These are phyloP conservation scores for Ashinkailepas kermadecensis DNA, from an alignment of 2,888 invertebrate species.

Conservation along the genomic window DNA sequence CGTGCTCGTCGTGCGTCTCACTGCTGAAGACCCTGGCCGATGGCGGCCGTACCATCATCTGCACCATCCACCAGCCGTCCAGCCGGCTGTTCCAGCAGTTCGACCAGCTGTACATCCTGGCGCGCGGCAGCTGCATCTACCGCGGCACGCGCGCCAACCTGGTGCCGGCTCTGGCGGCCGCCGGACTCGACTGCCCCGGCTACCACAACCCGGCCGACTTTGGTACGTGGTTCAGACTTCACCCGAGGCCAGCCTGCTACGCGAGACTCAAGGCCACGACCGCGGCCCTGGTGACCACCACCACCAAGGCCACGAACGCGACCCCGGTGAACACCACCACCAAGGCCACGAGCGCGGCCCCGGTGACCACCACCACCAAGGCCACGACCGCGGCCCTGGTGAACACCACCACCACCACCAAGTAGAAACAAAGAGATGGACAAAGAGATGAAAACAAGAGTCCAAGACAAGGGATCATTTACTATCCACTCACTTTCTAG, in stretches of 20 bases:
- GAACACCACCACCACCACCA: no score
- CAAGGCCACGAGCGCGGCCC: no score
- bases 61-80: slow-evolving; percentile 87
- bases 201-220: slow-evolving; percentile 97
- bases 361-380: no score
- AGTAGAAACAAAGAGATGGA: no score
- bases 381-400: no score
- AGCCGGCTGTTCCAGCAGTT: slow-evolving; percentile 78
- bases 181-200: slow-evolving; percentile 79
- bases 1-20: slow-evolving; percentile 88
- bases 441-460: no score
- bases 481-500: no score
- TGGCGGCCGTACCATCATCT: slow-evolving; percentile 77
- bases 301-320: no score
- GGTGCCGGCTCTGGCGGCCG: slow-evolving; percentile 72
- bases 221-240: slow-evolving; percentile 41
- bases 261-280: no score
- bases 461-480: no score
- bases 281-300: no score
- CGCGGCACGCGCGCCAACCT: slow-evolving; percentile 79
- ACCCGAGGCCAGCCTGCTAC: not conserved
- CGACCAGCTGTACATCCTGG: slow-evolving; percentile 76
- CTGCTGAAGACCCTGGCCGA: slow-evolving; percentile 71
- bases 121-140: slow-evolving; percentile 79
- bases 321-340: no score